These are phyloP conservation scores for Pangasius sanitwongsei DNA, from an alignment of 2,797 vertebrate genomes.

Conservation along the genomic window DNA sequence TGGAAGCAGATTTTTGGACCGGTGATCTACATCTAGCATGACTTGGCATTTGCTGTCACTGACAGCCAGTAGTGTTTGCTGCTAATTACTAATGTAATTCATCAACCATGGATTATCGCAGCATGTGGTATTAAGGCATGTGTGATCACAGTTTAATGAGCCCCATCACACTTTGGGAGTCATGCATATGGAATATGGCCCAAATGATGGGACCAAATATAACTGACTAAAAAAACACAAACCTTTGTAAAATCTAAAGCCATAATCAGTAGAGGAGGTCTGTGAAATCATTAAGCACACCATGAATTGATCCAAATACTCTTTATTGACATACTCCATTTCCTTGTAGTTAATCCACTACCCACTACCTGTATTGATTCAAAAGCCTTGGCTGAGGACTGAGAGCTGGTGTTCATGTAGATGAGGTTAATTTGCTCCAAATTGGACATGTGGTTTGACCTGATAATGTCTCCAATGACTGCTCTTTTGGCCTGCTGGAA, in stretches of 20 bases:
- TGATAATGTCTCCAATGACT: not conserved
- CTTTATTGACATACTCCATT: constrained; percentile 16
- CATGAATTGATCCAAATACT: not conserved
- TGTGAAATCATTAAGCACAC: not conserved
- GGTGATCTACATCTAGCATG: not conserved
- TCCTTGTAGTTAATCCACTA: constrained; percentile 17
- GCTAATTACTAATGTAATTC: not conserved
- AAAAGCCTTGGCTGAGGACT: not conserved
- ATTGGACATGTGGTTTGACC: not conserved
- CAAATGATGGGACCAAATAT: not conserved
- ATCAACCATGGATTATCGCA: constrained; percentile 17
- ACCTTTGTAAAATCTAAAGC: not conserved
- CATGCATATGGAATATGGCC: not conserved
- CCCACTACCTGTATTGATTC: constrained; percentile 9
- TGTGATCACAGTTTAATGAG: not conserved
- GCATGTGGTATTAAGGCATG: not conserved
- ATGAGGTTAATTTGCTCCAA: not conserved
- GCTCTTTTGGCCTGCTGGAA: not conserved
- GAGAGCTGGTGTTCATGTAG: not conserved
- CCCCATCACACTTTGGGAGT: not conserved
- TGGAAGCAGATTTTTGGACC: not conserved
- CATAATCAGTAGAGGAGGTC: not conserved
- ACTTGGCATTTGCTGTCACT: constrained; percentile 6
- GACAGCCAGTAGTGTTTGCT: constrained; percentile 11
- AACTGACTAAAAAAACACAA: not conserved